Base-by-base conservation (phyloP, 2,113 vertebrate species). In the Grallaria varia region DNA sequence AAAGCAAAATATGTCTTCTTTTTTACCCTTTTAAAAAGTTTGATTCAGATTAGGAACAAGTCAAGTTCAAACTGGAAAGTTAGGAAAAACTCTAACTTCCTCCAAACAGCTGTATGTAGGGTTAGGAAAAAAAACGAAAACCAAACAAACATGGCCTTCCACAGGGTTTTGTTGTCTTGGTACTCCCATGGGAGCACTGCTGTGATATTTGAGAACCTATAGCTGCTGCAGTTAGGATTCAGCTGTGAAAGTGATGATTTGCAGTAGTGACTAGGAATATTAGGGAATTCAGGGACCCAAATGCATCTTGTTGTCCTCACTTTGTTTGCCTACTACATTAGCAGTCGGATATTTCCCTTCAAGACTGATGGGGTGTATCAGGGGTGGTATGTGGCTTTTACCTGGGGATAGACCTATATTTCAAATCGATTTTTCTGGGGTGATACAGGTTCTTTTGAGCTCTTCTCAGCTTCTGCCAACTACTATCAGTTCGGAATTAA, bases 361-460 rank as follows among this genome's bases (percentile, higher is more conserved):
- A 45, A 0, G 20, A 63, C 14, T 0, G 0, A 10, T 27, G 22
- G 12, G 21, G 9, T 45, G 12, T 74, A 8, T 10, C 0, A 0
- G 9, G 30, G 12, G 6, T 58, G 24, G 24, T 40, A 63, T 8
- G 20, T 28, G 22, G 17, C 27, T 69, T 49, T 8, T 80, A 58
- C 22, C 33, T 85, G 24, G 49, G 17, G 13, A 35, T 10, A 64
- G 60, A 53, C n/a, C 24, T 30, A 3, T n/a, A 23, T 78, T 89
- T 68, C 37, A 68, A 63, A 82, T 53, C 0, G 1, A 6, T 52
- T 68, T 85, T 83, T 79, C 10, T 22, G n/a, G 10, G 3, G 4
- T 71, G 12, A 55, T 53, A 37, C 6, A 60, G 24, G 35, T n/a
- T 81, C 37, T 87, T 77, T 72, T 64, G 13, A 2, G 2, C 20